Evolutionary conservation across 2,797 vertebrate species (phyloP).

Genomic region (Ambastaia sidthimunki): DNA sequence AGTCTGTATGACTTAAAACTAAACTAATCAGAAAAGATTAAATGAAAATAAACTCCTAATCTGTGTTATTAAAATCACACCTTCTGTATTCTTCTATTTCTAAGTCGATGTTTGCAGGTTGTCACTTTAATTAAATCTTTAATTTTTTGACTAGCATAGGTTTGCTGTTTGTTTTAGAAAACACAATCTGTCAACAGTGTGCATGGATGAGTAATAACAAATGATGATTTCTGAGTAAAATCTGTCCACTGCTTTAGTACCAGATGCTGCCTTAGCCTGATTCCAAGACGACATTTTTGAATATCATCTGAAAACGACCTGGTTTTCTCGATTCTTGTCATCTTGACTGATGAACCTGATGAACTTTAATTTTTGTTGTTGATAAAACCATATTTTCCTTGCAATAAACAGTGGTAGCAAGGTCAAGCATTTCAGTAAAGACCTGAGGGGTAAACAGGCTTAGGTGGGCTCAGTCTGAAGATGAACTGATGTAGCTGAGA

Average conservation of each 20-base stretch:
- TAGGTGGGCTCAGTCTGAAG: not conserved
- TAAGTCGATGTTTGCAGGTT: not conserved
- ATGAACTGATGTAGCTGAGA: not conserved
- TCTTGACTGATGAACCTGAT: constrained; percentile 8
- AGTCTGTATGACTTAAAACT: constrained; percentile 7
- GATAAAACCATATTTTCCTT: not conserved
- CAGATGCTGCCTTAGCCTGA: constrained; percentile 31
- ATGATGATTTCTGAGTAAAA: constrained; percentile 20
- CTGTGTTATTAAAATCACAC: not conserved
- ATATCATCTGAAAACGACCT: constrained; percentile 9
- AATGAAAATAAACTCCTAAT: not conserved
- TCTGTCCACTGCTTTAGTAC: constrained; percentile 28
- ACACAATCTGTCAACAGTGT: constrained; percentile 23
- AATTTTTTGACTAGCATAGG: not conserved
- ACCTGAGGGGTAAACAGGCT: not conserved
- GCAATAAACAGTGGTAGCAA: not conserved
- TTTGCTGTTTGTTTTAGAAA: constrained; percentile 38
- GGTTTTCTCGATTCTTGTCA: not conserved
- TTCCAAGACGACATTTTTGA: constrained; percentile 4
- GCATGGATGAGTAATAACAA: not conserved
- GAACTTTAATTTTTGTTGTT: not conserved
- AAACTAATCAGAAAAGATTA: constrained; percentile 8
- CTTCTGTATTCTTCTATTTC: not conserved
- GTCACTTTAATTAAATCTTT: constrained; percentile 5
- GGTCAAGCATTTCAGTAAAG: not conserved